Base-by-base conservation (phyloP, 1,140 invertebrate species). In the Pogonognathellus flavescens region DNA sequence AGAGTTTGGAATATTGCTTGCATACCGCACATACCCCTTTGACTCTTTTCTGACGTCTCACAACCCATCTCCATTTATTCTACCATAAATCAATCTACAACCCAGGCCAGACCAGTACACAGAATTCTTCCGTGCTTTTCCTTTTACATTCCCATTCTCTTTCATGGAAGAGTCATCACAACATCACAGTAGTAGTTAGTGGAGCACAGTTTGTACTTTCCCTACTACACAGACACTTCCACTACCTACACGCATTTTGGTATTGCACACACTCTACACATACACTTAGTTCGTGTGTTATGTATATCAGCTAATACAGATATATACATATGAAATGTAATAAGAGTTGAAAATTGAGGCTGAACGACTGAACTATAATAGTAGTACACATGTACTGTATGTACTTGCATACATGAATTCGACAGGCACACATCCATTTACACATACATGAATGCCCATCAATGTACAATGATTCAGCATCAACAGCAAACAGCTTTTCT, bases 1-100 rank as follows among this genome's bases (percentile, higher is more conserved):
- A 59, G 81, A 82, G 81, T 60, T 59, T 82, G 81, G 83, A 84
- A 84, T 84, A 84, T 84, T 84, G 70, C 83, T 82, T 84, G 83
- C 72, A 85, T 85, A 62, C 84, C 84, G 80, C 84, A 82, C 84
- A 85, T 85, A 85, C 84, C 84, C 84, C 84, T 82, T 85, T 84
- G 72, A 85, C 84, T 84, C 83, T 20, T 52, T 70, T 60, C 49
- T 84, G 83, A 81, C 57, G 49, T 80, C 84, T 85, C 57, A 81
- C 84, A 85, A 81, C 72, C 72, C 76, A 82, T 80, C 72, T 80
- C 84, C 84, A 85, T 85, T 85, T 85, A 85, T 85, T 81, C 70
- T 62, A 57, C 76, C 84, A 85, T 85, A 85, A 85, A 85, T 85
- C 84, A 85, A 85, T 85, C 84, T 80, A 9, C 55, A 76, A 76